Conservation (phyloP, 2,113 vertebrate species). For the Zapornia atra region DNA sequence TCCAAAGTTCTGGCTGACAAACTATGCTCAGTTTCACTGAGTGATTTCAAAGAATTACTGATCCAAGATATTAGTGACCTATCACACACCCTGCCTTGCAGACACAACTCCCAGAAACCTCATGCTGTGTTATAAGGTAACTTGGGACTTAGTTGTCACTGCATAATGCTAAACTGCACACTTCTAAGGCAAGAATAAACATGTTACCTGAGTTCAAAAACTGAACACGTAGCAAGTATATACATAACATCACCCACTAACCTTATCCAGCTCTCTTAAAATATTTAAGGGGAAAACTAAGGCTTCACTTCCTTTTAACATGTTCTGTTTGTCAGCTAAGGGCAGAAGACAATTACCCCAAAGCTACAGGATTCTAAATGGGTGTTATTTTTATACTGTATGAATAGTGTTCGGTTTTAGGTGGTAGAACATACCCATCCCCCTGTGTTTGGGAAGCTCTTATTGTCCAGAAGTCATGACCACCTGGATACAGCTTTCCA, state of each 20-base stretch:
- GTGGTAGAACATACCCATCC: not conserved
- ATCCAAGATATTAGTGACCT: not conserved
- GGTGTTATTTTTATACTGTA: not conserved
- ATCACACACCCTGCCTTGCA: not conserved
- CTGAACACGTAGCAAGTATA: not conserved
- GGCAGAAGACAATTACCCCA: not conserved
- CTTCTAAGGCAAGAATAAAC: not conserved
- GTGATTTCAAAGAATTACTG: not conserved
- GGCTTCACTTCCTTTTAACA: not conserved
- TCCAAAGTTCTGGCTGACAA: not conserved
- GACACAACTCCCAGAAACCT: not conserved
- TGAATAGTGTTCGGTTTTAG: not conserved
- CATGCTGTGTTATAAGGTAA: not conserved
- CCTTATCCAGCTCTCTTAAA: not conserved
- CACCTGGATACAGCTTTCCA: not conserved
- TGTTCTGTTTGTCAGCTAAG: not conserved
- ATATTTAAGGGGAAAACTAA: not conserved
- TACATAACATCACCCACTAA: not conserved
- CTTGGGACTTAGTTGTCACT: not conserved
- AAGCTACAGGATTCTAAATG: not conserved
- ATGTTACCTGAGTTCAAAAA: not conserved
- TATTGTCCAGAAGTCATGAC: not conserved
- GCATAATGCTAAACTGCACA: not conserved
- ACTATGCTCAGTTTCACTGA: not conserved
- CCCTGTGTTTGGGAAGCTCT: not conserved